phyloP scores from a whole-genome alignment of 2,113 vertebrate species.

The Brachyhypopomus gauderio region DNA sequence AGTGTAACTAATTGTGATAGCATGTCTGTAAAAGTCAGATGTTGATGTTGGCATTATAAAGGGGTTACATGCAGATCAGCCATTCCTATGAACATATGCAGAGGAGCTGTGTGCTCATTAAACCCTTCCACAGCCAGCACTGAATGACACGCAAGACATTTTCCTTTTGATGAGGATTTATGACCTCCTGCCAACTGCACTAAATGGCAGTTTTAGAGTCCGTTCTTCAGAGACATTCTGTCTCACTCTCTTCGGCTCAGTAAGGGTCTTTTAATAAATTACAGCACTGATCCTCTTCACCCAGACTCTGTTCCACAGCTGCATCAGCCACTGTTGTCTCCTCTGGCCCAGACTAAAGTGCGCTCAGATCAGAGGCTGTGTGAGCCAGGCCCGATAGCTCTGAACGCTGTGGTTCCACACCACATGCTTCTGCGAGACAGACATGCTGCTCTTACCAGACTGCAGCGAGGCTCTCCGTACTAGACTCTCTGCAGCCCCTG shows the following conservation, averaged over 20 bases:
- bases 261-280: conserved; percentile 72
- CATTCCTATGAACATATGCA: conserved; percentile 62
- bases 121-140: conserved; percentile 70
- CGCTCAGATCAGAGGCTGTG: conserved; percentile 26
- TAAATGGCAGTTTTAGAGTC: conserved; percentile 74
- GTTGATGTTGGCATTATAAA: conserved; percentile 26
- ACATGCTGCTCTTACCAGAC: conserved; percentile 31
- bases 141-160: conserved; percentile 72
- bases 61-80: conserved; percentile 33
- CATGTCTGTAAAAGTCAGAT: conserved; percentile 22
- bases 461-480: conserved; percentile 44
- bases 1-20: conserved; percentile 28
- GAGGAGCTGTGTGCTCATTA: conserved; percentile 75
- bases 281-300: conserved; percentile 48
- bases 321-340: conserved; percentile 41
- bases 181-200: conserved; percentile 75
- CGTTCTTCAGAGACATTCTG: conserved; percentile 9
- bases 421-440: conserved; percentile 32
- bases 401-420: conserved; percentile 29
- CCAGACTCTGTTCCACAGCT: conserved; percentile 9
- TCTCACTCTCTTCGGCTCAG: conserved; percentile 36
- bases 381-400: conserved; percentile 43
- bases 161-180: conserved; percentile 78
- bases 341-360: background rate
- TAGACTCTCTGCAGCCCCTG: conserved; percentile 17